Evolutionary conservation across 2,888 invertebrate genomes (phyloP).

Genomic region (Seira ritae): DNA sequence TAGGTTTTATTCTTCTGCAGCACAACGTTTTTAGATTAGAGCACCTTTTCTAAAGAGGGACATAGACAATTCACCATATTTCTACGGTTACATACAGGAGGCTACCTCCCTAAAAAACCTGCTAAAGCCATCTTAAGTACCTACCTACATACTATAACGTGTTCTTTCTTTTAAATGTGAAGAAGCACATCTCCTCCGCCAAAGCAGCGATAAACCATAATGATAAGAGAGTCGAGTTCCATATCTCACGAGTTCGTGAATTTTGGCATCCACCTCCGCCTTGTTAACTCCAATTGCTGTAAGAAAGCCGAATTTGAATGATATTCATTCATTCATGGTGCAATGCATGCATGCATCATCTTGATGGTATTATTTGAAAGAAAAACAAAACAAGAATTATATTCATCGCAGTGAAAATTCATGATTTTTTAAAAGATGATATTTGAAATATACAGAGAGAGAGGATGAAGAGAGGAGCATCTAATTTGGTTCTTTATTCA

Average conservation of each 20-base stretch:
- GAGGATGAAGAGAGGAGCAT: background rate
- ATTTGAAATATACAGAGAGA: background rate
- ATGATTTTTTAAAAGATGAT: slow-evolving; percentile 4
- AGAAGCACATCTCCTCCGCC: background rate
- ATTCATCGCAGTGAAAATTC: background rate
- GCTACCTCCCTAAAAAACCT: too few relatives aligned
- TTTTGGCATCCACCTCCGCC: background rate
- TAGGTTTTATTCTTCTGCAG: background rate
- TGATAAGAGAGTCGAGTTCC: background rate
- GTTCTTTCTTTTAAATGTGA: background rate
- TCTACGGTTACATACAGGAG: too few relatives aligned
- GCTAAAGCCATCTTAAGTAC: background rate
- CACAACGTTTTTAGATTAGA: too few relatives aligned
- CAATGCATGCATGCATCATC: background rate
- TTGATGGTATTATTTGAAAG: background rate
- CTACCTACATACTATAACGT: background rate
- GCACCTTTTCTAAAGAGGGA: too few relatives aligned
- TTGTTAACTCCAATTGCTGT: background rate
- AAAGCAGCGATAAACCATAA: background rate
- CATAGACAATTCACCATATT: too few relatives aligned
- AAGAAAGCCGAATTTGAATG: too few relatives aligned
- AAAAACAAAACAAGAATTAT: background rate
- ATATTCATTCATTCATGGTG: background rate
- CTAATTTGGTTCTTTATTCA: background rate
- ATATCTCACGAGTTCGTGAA: background rate